Evolutionary conservation across 2,113 vertebrate species (phyloP).

Genomic region (Arenaria interpres): DNA sequence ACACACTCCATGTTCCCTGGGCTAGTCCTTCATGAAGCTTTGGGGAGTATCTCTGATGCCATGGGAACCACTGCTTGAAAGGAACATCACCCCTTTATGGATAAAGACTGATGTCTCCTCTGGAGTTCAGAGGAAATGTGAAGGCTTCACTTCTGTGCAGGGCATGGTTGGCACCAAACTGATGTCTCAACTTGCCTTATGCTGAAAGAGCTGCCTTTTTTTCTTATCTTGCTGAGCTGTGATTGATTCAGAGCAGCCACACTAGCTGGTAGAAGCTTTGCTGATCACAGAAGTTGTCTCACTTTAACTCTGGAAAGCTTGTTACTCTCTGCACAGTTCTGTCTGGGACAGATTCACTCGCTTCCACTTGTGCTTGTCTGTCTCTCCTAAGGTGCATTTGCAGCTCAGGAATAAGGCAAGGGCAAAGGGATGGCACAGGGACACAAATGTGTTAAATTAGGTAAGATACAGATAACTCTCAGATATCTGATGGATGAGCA

Average conservation of each 20-base stretch:
- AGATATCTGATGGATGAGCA: background rate
- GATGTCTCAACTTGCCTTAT: background rate
- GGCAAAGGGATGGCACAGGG: background rate
- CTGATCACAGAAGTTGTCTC: background rate
- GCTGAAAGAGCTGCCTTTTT: background rate
- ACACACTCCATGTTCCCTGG: rapidly evolving
- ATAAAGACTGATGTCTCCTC: background rate
- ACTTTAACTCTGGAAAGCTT: background rate
- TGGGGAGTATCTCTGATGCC: background rate
- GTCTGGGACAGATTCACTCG: background rate
- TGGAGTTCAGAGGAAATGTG: background rate
- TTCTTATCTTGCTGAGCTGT: background rate
- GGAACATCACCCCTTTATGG: background rate
- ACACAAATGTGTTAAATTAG: background rate
- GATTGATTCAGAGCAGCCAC: background rate
- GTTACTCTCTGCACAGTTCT: background rate
- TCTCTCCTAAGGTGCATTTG: background rate
- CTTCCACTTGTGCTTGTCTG: background rate
- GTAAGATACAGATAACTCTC: too few relatives aligned
- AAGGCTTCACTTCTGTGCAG: background rate
- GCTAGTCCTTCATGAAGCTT: background rate
- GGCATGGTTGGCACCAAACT: background rate
- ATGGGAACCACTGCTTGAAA: background rate
- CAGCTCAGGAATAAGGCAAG: background rate
- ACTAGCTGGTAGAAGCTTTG: background rate